A percentile compares a stretch with the other conserved stretches of the same genome.
Conservation (phyloP, 30 jellyfish, hydroid and myxozoan genomes). For the Aurelia coerulea region DNA sequence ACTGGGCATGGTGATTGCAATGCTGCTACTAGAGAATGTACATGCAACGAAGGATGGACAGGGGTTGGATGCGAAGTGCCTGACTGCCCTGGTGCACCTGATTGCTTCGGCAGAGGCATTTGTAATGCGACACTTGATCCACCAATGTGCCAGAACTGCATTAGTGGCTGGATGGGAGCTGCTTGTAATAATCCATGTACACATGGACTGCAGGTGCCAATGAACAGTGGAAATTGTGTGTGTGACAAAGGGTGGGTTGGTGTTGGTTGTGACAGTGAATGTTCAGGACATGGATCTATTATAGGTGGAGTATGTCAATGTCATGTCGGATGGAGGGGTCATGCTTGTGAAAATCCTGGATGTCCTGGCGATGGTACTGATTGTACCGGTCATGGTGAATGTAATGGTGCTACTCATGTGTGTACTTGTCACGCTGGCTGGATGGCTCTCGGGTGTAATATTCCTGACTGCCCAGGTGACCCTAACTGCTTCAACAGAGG, state of each 20-base stretch:
- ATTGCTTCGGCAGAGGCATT: slow-evolving; percentile 61
- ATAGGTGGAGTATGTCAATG: slow-evolving; percentile 45
- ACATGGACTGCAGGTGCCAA: slow-evolving; percentile 63
- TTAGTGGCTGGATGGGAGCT: slow-evolving; percentile 73
- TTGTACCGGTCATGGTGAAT: slow-evolving; percentile 72
- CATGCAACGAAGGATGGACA: slow-evolving; percentile 73
- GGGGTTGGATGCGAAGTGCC: slow-evolving; percentile 69
- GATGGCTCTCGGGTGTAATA: slow-evolving; percentile 66
- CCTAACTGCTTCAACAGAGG: slow-evolving; percentile 74
- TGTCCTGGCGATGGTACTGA: slow-evolving; percentile 77
- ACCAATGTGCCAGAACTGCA: slow-evolving; percentile 59
- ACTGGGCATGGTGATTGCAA: slow-evolving; percentile 78
- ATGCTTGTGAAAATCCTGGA: slow-evolving; percentile 73
- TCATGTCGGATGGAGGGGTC: slow-evolving; percentile 76
- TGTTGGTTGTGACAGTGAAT: slow-evolving; percentile 74
- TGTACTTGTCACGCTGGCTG: slow-evolving; percentile 74
- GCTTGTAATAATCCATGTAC: slow-evolving; percentile 65
- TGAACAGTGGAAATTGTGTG: slow-evolving; percentile 65
- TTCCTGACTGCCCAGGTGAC: slow-evolving; percentile 75
- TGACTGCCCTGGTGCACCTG: slow-evolving; percentile 77
- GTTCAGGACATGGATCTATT: slow-evolving; percentile 66
- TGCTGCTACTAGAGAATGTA: slow-evolving; percentile 68
- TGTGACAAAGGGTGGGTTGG: slow-evolving; percentile 76
- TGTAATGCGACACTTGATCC: slow-evolving; percentile 58
- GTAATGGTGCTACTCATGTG: slow-evolving; percentile 61